Evolutionary conservation across 2,888 invertebrate genomes (phyloP), one percentile per base, ranked within the genome.

Genomic region (Drosophila helvetica): DNA sequence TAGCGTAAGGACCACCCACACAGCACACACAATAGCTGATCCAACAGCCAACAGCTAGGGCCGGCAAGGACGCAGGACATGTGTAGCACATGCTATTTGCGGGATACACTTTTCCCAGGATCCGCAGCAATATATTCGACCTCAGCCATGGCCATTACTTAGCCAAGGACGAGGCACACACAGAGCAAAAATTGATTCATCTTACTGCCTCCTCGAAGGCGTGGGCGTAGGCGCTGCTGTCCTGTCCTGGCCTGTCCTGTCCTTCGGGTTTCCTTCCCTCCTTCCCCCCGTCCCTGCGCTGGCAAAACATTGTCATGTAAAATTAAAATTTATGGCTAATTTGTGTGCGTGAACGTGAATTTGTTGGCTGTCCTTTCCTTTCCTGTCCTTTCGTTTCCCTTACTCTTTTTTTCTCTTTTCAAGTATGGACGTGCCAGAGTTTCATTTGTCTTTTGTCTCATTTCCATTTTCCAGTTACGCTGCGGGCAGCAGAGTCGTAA

Each of bases 321-420:
- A 85, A 85, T 86, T 87, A 85, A 85, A 87, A 85, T 85, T 87
- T 87, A 85, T 87, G 87, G 83, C 87, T 85, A 85, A 87, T 87
- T 85, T 86, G 73, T 82, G 87, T 85, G 86, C 54, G 38, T 65
- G 57, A 61, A 54, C 59, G 65, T 72, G 30, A 65, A 55, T 72
- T 56, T 56, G 55, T 55, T 55, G 18, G 17, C 61, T 19, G 50
- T 33, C 56, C 53, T n/a, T 52, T 33, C 56, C 53, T n/a, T 52
- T 33, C 51, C 38, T 15, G 15, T 54, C 61, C 60, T 45, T 56
- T 30, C 42, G 46, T 56, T 38, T 45, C 38, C 45, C 38, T n/a
- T 38, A n/a, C 38, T 33, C 33, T 5, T 33, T 33, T 33, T 30
- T n/a, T n/a, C n/a, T n/a, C n/a, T n/a, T 33, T 57, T 71, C 54